Evolutionary conservation across 2,797 vertebrate genomes (phyloP), one percentile per base, ranked within the genome.

Genomic region (Anabacerthia variegaticeps): DNA sequence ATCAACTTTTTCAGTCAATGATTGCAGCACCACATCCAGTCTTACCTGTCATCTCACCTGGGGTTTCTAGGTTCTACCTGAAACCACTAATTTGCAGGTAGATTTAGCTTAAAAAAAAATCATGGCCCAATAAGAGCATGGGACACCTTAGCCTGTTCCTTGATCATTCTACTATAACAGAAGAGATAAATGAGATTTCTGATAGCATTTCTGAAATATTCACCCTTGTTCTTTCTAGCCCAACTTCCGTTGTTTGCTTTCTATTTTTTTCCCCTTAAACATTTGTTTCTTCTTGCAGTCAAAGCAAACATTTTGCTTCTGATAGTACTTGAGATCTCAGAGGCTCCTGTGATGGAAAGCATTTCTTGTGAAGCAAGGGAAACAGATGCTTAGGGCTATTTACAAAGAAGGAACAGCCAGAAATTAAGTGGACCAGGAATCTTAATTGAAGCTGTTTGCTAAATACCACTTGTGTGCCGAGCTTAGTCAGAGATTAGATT

Each of bases 401-500:
- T 95, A 85, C 73, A 55, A 58, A 68, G 76, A 46, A 92, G 82
- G 76, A 80, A 72, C 0, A 18, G 51, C n/a, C 79, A 92, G 88
- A 90, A 93, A 72, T 85, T 61, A 56, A 65, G 54, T 65, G 61
- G 65, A 77, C 56, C 7, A 26, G 43, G 56, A 91, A 62, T 84
- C 36, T 18, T 72, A 83, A 83, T 27, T 72, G 51, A 68, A 81
- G 46, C 41, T 68, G 44, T 76, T 79, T 85, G 79, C 87, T 95
- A 79, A 91, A 76, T 80, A 65, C 41, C 16, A 14, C 27, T 79
- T 85, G 78, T 63, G 36, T 85, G 79, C 61, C 65, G 46, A 80
- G 44, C 54, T 89, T 89, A 85, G 80, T 93, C 80, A 85, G 89
- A 93, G 88, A 58, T 91, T 46, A 81, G 76, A 55, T 68, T 44